Base-by-base conservation (phyloP, 1,140 invertebrate species). In the Macrobrachium rosenbergii region DNA sequence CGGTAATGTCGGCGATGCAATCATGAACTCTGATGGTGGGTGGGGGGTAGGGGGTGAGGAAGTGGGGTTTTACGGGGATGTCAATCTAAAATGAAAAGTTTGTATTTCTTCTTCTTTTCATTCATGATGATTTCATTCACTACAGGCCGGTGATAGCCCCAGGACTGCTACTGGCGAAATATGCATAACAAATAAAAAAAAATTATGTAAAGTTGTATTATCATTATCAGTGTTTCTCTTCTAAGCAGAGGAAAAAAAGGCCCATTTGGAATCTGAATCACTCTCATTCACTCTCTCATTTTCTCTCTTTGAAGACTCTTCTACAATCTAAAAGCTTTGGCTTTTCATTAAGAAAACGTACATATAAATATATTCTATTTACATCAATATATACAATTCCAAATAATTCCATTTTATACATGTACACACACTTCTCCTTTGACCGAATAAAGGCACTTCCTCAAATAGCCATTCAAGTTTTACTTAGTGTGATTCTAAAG, bases 281-380 rank as follows among this genome's bases (percentile, higher is more conserved):
- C 52, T 52, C 52, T 10, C 7, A 10, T 10, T 52, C 52, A 52
- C 52, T 52, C 52, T 52, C 52, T 52, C 52, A 52, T 12, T 8
- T 52, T 52, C 52, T 52, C 52, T 52, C 52, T 52, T 52, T 52
- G 52, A 82, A 82, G 69, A 87, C 72, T 87, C 85, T 87, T 87
- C 85, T 87, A 87, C 85, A 81, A 28, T 80, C 85, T 87, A 87
- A 69, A 87, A 87, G 85, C 85, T 87, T 87, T 87, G 85, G 85
- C 85, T 87, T 87, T 87, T 87, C 85, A 87, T 87, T 87, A 87
- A 87, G 85, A 87, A 87, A 87, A 87, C 85, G 85, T 87, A 87
- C 85, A 87, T 87, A 81, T 87, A 87, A 87, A 87, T 87, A 87
- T 87, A 87, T 87, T 23, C 63, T 87, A 87, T 87, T 69, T 87